phyloP scores from a whole-genome alignment of 53 echinoderm and acorn worm species.

The Astropecten irregularis region DNA sequence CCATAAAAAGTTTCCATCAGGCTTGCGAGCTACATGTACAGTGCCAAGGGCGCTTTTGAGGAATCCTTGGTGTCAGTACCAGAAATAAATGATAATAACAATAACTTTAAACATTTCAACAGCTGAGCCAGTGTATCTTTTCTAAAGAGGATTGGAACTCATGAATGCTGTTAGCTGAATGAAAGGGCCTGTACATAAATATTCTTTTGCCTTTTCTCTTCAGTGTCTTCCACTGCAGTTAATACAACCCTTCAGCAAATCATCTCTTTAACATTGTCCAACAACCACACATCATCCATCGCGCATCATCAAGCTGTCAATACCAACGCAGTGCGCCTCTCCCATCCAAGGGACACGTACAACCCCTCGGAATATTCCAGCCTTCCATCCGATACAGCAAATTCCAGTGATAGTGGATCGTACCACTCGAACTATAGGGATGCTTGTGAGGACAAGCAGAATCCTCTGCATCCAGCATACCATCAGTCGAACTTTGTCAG shows the following conservation, averaged over 20 bases:
- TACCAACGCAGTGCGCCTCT: not conserved
- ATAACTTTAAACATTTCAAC: too few relatives aligned
- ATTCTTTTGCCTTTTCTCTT: not conserved
- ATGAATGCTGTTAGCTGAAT: too few relatives aligned
- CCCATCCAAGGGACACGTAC: conserved; percentile 20
- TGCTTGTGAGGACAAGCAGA: not conserved
- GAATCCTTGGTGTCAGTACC: too few relatives aligned
- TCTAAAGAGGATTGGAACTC: too few relatives aligned
- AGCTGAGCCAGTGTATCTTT: too few relatives aligned
- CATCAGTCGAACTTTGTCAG: not conserved
- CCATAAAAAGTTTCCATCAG: too few relatives aligned
- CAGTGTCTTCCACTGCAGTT: conserved; percentile 74
- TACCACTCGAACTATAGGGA: conserved; percentile 26
- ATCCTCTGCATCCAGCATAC: not conserved
- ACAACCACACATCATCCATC: not conserved
- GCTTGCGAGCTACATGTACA: too few relatives aligned
- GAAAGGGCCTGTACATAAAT: too few relatives aligned
- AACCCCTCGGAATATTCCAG: conserved; percentile 24
- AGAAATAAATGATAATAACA: too few relatives aligned
- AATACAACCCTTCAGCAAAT: conserved; percentile 80
- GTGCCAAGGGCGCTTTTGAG: too few relatives aligned
- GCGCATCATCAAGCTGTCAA: too few relatives aligned
- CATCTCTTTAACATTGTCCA: conserved; percentile 41
- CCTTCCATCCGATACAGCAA: not conserved
- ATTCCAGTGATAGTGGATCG: not conserved